Conservation (phyloP, 53 echinoderm and acorn worm genomes). For the Temnopleurus reevesii region DNA sequence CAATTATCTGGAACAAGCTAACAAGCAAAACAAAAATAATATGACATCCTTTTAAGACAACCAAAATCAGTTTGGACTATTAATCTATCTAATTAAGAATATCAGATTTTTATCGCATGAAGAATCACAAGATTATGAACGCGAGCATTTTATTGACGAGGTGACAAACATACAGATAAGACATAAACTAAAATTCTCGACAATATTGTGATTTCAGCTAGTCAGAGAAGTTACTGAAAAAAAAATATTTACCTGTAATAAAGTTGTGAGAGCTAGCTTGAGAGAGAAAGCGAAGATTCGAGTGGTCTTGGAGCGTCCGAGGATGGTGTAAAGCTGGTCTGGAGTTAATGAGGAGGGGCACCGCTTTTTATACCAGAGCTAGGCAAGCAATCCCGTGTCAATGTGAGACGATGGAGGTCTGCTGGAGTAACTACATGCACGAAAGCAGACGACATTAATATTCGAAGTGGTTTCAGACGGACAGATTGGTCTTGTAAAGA, state of each 20-base stretch:
- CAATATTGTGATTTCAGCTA: no score
- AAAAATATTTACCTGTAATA: constrained; percentile 20
- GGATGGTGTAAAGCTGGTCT: constrained; percentile 23
- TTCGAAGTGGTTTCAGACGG: constrained; percentile 2
- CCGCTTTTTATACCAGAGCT: constrained; percentile 12
- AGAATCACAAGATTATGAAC: no score
- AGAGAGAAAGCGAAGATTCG: constrained; percentile 16
- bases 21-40: no score
- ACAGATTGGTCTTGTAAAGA: background rate
- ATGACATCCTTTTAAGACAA: no score
- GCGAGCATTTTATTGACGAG: no score
- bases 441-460: constrained; percentile 1
- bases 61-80: no score
- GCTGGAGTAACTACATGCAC: background rate
- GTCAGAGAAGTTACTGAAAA: background rate
- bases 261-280: constrained; percentile 53
- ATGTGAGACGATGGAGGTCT: background rate
- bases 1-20: no score
- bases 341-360: background rate
- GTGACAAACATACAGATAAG: no score
- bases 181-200: no score
- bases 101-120: no score
- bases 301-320: background rate
- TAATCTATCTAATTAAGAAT: no score
- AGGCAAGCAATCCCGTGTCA: background rate